phyloP scores from a whole-genome alignment of 2,797 vertebrate genomes.

The Melanotaenia parkinsoni region DNA sequence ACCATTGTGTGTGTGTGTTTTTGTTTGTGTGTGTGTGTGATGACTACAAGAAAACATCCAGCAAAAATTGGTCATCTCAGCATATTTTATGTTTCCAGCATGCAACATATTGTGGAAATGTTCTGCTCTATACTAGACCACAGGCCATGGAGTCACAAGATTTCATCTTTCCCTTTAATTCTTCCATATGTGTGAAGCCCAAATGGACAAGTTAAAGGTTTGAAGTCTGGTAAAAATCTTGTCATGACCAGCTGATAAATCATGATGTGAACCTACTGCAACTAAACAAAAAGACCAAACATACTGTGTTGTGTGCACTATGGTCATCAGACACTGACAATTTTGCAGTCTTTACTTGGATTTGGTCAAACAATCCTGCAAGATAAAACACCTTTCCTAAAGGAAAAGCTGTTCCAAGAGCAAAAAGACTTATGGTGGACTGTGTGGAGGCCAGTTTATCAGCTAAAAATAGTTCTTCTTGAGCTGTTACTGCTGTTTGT shows the following conservation, averaged over 20 bases:
- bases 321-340: neutral
- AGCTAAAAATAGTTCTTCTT: neutral
- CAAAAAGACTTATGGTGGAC: neutral
- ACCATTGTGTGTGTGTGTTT: too few relatives aligned
- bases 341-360: neutral
- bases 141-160: neutral
- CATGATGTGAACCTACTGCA: neutral
- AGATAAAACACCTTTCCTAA: neutral
- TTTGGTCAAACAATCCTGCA: neutral
- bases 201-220: neutral
- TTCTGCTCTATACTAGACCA: neutral
- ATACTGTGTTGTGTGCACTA: neutral
- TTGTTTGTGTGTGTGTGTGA: neutral
- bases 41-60: neutral
- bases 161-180: neutral
- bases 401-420: neutral
- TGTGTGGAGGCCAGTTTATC: too few relatives aligned
- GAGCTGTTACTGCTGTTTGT: neutral
- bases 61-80: neutral
- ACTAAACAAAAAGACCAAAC: neutral
- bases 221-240: neutral
- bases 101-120: neutral
- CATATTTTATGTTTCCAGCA: neutral
- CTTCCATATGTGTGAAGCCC: neutral
- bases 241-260: neutral